phyloP scores from a whole-genome alignment of 1,140 invertebrate genomes.

The Lepidurus arcticus region DNA sequence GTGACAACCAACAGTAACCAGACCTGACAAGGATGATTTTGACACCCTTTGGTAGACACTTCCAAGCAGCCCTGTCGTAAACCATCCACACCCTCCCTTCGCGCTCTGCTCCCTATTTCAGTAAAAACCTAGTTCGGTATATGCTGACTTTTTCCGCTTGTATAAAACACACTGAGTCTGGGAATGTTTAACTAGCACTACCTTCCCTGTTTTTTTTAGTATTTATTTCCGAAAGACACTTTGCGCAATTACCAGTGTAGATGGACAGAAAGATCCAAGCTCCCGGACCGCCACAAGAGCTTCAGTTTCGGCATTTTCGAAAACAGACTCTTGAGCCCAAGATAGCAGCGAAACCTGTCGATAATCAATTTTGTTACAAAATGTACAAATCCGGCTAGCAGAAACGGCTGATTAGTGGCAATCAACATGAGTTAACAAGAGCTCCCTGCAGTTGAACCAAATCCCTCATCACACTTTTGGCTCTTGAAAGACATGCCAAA shows the following conservation, averaged over 20 bases:
- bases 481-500: neutral
- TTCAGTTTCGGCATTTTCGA: neutral
- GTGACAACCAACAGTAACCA: neutral
- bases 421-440: neutral
- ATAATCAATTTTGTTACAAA: neutral
- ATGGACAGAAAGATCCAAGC: neutral
- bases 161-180: too few species aligned
- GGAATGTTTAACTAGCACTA: too few species aligned
- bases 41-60: conserved; percentile 14
- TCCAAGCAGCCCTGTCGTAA: conserved; percentile 17
- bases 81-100: neutral
- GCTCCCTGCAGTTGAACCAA: neutral
- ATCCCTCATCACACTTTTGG: neutral
- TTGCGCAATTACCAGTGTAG: neutral
- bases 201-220: too few species aligned
- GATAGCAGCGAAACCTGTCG: neutral
- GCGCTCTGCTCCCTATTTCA: neutral
- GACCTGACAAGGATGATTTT: conserved; percentile 19
- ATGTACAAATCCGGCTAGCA: neutral
- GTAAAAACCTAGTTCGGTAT: too few species aligned
- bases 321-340: neutral
- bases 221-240: too few species aligned
- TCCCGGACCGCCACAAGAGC: neutral
- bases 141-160: too few species aligned
- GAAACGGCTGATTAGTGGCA: neutral